Base-by-base conservation (phyloP, 2,888 invertebrate species). In the Hipparchia semele region DNA sequence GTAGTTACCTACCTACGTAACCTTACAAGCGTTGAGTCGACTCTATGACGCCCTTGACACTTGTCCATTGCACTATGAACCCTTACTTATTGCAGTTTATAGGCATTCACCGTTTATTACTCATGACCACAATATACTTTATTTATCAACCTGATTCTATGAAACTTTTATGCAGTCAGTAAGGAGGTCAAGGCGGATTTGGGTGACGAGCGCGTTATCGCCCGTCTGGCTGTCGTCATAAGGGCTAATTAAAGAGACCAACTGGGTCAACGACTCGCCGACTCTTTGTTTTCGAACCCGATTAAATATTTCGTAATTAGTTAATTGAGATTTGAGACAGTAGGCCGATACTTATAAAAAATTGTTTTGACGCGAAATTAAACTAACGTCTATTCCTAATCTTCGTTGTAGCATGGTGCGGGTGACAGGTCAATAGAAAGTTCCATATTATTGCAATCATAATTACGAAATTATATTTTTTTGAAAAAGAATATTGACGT, bases 251-350 rank as follows among this genome's bases (percentile, higher is more conserved):
- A 87, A 84, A 80, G 79, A 70, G 76, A 77, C 83, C 83, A 90
- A 87, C 83, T 91, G 80, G 92, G 91, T 91, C 91, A 90, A 89
- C 85, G 90, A 90, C 89, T 86, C 86, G 90, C 90, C 91, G 90
- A 90, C 89, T 86, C 86, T 87, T 89, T 89, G 87, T 88, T 88
- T 81, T 84, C 79, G 76, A 80, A 75, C 77, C 78, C 85, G 86
- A 88, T 88, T 86, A 84, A 79, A 76, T 80, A 77, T 80, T 80
- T 80, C 66, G 62, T 76, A 69, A 75, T 75, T 73, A 74, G 71
- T 72, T 65, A 56, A 72, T 62, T 53, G 65, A 53, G 65, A 65
- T 51, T 65, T 65, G 6, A 65, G 65, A 53, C 65, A 51, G 51
- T 65, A 12, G 10, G 67, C 9, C 54, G 54, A 56, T 45, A 8